A percentile compares a stretch with the other conserved stretches of the same genome.
Conservation (phyloP, 2,888 invertebrate species). For the Andricus quercusramuli region DNA sequence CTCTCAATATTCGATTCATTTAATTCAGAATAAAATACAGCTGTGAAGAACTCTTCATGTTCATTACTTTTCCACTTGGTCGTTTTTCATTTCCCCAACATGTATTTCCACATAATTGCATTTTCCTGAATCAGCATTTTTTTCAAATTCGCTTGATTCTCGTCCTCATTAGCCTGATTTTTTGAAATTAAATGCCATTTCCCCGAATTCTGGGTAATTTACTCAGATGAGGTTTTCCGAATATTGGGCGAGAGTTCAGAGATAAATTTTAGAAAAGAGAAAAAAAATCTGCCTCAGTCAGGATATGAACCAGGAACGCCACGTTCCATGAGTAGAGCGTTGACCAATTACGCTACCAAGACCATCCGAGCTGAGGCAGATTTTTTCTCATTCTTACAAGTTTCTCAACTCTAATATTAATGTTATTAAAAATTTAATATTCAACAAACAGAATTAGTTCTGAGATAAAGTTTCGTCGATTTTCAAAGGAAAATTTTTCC, state of each 20-base stretch:
- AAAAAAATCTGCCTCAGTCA: too few species aligned
- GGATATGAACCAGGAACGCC: too few species aligned
- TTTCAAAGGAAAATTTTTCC: not conserved
- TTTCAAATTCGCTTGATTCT: conserved; percentile 2
- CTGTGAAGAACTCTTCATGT: not conserved
- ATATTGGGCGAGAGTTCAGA: not conserved
- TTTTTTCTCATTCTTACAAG: too few species aligned
- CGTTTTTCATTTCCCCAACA: not conserved
- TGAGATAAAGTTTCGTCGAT: not conserved
- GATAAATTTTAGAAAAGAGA: too few species aligned
- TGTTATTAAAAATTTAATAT: too few species aligned
- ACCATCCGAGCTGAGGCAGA: too few species aligned
- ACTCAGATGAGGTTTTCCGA: not conserved
- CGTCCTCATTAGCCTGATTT: conserved; percentile 21
- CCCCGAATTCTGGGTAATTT: not conserved
- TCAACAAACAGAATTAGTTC: too few species aligned
- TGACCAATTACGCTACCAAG: too few species aligned
- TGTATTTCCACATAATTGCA: conserved; percentile 18
- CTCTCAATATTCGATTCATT: not conserved
- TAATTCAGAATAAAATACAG: not conserved
- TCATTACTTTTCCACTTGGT: conserved; percentile 14
- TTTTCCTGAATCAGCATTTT: conserved; percentile 32
- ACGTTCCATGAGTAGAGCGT: too few species aligned
- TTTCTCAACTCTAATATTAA: too few species aligned
- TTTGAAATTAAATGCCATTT: not conserved